phyloP scores from a whole-genome alignment of 2,113 vertebrate genomes.

The Phalacrocorax carbo region DNA sequence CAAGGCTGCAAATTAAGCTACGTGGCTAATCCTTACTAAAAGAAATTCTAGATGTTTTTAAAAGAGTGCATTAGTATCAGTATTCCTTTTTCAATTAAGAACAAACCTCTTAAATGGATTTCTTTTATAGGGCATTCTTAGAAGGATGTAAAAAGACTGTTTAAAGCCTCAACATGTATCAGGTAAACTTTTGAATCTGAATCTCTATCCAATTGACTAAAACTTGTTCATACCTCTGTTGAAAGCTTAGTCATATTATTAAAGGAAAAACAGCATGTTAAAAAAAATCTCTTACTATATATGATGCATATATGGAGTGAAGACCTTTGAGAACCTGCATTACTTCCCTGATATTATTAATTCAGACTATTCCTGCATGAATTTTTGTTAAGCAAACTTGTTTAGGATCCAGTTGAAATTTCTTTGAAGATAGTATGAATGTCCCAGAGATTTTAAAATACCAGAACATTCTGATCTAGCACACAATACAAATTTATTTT shows the following conservation, averaged over 20 bases:
- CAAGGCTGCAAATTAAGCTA: background rate
- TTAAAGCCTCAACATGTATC: background rate
- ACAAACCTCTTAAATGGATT: background rate
- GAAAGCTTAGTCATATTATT: background rate
- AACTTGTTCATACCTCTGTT: background rate
- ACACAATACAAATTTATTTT: background rate
- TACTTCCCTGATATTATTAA: background rate
- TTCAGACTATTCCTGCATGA: background rate
- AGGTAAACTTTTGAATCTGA: background rate
- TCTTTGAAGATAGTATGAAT: background rate
- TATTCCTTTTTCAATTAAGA: background rate
- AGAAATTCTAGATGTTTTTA: background rate
- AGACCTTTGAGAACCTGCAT: background rate
- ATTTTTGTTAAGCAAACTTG: background rate
- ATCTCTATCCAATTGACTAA: background rate
- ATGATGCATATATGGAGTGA: background rate
- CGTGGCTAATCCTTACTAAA: background rate
- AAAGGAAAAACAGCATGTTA: background rate
- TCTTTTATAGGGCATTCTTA: background rate
- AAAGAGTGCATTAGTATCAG: background rate
- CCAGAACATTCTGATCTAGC: background rate
- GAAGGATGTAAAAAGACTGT: background rate
- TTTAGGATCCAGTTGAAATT: background rate
- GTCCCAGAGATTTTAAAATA: background rate
- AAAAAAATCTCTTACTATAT: background rate